These are phyloP conservation scores for Xestia rhomboidea DNA, from an alignment of 2,888 invertebrate genomes.

Conservation along the genomic window DNA sequence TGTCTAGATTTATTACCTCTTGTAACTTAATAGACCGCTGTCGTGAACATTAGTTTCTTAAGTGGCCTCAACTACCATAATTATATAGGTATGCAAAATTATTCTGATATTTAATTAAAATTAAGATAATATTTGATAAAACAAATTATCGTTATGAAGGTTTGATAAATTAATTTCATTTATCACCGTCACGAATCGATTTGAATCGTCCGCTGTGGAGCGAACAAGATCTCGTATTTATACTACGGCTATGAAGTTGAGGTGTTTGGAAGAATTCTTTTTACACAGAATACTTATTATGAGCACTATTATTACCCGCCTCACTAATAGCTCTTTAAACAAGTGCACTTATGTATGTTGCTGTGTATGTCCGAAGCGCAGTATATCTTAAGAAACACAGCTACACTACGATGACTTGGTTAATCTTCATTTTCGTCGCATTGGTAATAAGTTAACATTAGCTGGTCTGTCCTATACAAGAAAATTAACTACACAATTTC, in stretches of 20 bases:
- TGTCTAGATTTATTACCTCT: constrained; percentile 25
- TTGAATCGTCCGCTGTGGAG: background rate
- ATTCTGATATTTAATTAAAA: background rate
- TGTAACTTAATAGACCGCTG: background rate
- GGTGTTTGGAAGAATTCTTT: background rate
- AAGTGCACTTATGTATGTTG: background rate
- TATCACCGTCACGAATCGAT: constrained; percentile 33
- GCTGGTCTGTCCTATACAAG: background rate
- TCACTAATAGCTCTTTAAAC: background rate
- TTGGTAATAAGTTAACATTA: background rate
- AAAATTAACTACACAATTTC: background rate
- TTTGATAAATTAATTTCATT: constrained; percentile 17
- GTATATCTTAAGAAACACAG: background rate
- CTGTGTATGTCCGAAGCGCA: background rate
- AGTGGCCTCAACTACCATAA: background rate
- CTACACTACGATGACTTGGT: too few relatives aligned
- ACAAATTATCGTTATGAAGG: background rate
- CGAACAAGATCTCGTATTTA: background rate
- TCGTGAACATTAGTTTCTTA: background rate
- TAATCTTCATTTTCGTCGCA: too few relatives aligned
- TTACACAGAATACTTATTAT: background rate
- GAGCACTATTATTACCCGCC: background rate
- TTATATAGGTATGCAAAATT: background rate
- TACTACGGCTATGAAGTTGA: background rate
- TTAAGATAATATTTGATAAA: background rate